These are phyloP conservation scores for Hirtodrosophila histrioides DNA, from an alignment of 2,888 invertebrate genomes.

Conservation along the genomic window DNA sequence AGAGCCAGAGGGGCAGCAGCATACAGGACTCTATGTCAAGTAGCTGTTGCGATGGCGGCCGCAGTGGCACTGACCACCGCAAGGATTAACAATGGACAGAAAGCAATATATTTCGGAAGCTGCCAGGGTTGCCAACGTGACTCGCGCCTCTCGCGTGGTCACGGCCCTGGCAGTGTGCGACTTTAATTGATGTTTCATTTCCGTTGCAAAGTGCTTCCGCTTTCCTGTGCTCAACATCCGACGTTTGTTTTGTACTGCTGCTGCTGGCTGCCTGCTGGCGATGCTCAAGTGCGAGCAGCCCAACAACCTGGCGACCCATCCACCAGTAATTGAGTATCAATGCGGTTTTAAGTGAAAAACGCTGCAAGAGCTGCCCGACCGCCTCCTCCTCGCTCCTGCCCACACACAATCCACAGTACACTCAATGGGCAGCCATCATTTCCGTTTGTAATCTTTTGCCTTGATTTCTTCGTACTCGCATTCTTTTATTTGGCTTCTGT, in stretches of 20 bases:
- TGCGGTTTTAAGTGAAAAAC: slow-evolving; percentile 81
- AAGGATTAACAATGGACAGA: slow-evolving; percentile 56
- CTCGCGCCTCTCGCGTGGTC: slow-evolving; percentile 10
- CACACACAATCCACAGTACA: slow-evolving; percentile 1
- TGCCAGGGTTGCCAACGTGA: slow-evolving; percentile 29
- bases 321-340: slow-evolving; percentile 78
- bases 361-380: slow-evolving; percentile 26
- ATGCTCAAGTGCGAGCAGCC: slow-evolving; percentile 21
- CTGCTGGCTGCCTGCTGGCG: slow-evolving; percentile 16
- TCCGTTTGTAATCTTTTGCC: slow-evolving; percentile 75
- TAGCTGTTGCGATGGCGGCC: slow-evolving; percentile 1
- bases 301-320: slow-evolving; percentile 42
- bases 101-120: slow-evolving; percentile 57
- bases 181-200: slow-evolving; percentile 83
- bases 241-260: slow-evolving; percentile 58
- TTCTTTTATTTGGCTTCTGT: slow-evolving; percentile 19
- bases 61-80: slow-evolving; percentile 13
- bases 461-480: slow-evolving; percentile 59
- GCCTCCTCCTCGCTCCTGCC: background rate
- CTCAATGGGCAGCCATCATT: slow-evolving; percentile 57
- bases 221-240: slow-evolving; percentile 67
- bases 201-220: slow-evolving; percentile 80
- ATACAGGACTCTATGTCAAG: background rate
- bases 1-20: background rate
- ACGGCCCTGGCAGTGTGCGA: slow-evolving; percentile 42